Evolutionary conservation across 2,797 vertebrate species (phyloP).

Genomic region (Eulemur mongoz): DNA sequence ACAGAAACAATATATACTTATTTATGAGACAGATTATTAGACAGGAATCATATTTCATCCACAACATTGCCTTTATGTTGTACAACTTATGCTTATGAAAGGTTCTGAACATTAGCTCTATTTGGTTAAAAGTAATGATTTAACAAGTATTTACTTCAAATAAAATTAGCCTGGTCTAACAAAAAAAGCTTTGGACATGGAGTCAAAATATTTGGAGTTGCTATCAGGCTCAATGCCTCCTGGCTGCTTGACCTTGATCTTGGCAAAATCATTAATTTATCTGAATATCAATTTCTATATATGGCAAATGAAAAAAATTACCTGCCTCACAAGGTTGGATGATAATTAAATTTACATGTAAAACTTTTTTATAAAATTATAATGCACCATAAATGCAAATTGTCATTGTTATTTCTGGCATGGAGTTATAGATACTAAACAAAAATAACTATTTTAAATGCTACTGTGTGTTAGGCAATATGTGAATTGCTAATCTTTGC

Average conservation of each 20-base stretch:
- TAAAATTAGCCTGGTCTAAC: background rate
- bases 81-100: background rate
- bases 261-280: background rate
- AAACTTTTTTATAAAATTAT: constrained; percentile 21
- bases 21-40: background rate
- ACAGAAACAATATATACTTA: background rate
- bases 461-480: background rate
- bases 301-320: background rate
- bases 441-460: constrained; percentile 6
- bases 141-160: constrained; percentile 17
- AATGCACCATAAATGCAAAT: background rate
- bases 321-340: background rate
- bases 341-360: constrained; percentile 6
- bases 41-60: background rate
- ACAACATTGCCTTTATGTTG: background rate
- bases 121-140: constrained; percentile 13
- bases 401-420: background rate
- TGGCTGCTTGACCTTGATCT: background rate
- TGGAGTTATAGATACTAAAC: background rate
- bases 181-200: background rate
- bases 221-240: background rate
- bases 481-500: background rate
- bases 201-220: background rate
- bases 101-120: background rate
- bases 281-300: background rate